Percentiles rank a stretch among this genome's conserved stretches.
phyloP scores from a whole-genome alignment of 2,797 vertebrate genomes.

The Hydrophis major region DNA sequence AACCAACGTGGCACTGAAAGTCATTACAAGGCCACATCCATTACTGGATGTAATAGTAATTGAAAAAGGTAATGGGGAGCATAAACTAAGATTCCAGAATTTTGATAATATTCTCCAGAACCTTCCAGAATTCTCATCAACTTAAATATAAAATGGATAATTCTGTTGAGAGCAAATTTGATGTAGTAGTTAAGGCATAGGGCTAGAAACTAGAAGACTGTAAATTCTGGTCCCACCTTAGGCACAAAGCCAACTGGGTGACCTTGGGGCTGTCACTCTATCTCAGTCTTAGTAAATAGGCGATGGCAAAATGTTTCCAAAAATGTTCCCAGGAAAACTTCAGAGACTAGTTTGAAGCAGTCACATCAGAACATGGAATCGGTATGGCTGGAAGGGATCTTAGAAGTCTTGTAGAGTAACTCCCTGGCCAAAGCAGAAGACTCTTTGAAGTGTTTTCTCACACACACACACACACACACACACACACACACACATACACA shows the following conservation, averaged over 20 bases:
- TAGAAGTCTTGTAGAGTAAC: background rate
- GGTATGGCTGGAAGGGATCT: background rate
- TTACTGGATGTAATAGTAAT: constrained; percentile 18
- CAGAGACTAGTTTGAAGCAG: background rate
- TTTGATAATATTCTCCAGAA: background rate
- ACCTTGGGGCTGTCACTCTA: background rate
- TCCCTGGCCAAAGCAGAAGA: background rate
- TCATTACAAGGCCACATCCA: constrained; percentile 34
- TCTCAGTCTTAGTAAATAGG: background rate
- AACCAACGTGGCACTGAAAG: constrained; percentile 47
- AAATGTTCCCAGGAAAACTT: background rate
- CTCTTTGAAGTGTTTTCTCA: background rate
- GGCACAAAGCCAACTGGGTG: background rate
- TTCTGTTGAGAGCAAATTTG: background rate
- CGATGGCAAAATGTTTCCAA: background rate
- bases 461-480: background rate
- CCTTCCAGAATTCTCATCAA: background rate
- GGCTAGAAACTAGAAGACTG: background rate
- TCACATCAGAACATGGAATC: background rate
- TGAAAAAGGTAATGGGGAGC: constrained; percentile 39
- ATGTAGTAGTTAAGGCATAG: background rate
- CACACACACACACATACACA: background rate
- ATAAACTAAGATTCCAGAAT: constrained; percentile 34
- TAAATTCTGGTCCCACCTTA: background rate
- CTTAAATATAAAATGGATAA: background rate